Evolutionary conservation across 2,797 vertebrate genomes (phyloP), one percentile per base, ranked within the genome.

Genomic region (Huso huso): DNA sequence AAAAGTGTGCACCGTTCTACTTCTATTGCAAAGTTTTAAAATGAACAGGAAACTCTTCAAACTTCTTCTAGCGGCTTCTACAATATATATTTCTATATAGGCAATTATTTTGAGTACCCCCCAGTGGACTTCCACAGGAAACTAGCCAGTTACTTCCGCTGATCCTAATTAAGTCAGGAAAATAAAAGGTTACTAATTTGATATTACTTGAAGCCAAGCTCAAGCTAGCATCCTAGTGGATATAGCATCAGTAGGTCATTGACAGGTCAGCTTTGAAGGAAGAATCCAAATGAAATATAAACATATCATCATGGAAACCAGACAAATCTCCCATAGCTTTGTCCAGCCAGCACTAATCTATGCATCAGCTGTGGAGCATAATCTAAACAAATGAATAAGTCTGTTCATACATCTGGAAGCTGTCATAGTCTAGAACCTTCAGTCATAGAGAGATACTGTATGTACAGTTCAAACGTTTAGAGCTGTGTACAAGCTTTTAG

Each of bases 321-420:
- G 89, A 91, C 88, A 88, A 85, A 90, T 90, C 83, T 88, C 86
- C 87, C 84, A 83, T 86, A 88, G 86, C 89, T 82, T 75, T 77
- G 87, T 87, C 87, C 90, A 92, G 90, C 90, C 93, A 92, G 87
- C 85, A 90, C 88, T 94, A 91, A 96, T 95, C 92, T 92, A 91
- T 78, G 87, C 89, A 93, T 97, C 93, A 92, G 91, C 90, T 95
- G 92, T 88, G 86, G 86, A 77, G 82, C 75, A 84, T 88, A 94
- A 94, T 90, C 92, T 90, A 96, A 97, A 96, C 93, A 96, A 90
- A 93, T 76, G 83, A 84, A 93, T 92, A 87, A 83, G 82, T 87
- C 72, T 67, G 85, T 85, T 89, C 85, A 83, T 88, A 90, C 91
- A 93, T 93, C 94, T 94, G 93, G 93, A 95, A 94, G 84, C 86